These are phyloP conservation scores for Athalia circularis DNA, from an alignment of 2,888 invertebrate genomes.

Conservation along the genomic window DNA sequence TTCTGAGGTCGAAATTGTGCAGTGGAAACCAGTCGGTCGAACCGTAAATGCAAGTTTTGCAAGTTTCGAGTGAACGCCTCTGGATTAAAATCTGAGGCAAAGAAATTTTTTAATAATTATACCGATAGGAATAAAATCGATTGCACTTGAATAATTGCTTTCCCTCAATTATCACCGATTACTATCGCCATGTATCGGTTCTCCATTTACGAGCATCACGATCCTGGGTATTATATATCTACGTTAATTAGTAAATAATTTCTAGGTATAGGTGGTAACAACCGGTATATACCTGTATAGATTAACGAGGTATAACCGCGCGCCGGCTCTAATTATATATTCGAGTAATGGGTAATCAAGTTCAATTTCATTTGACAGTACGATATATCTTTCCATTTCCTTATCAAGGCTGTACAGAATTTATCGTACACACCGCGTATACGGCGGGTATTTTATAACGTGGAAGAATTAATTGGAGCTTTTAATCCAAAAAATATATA, in stretches of 20 bases:
- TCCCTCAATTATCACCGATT: conserved; percentile 27
- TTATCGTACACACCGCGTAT: conserved; percentile 2
- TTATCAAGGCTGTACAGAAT: conserved; percentile 3
- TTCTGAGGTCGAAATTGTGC: neutral
- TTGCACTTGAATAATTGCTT: conserved; percentile 30
- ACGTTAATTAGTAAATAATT: conserved; percentile 29
- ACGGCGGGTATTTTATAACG: too few species aligned
- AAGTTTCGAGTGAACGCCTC: neutral
- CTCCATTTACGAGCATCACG: conserved; percentile 23
- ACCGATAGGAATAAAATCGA: neutral
- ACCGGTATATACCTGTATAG: conserved; percentile 20
- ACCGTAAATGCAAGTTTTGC: neutral
- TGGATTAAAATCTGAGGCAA: conserved; percentile 3
- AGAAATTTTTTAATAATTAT: neutral
- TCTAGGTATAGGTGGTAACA: conserved; percentile 26
- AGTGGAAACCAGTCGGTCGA: conserved; percentile 13
- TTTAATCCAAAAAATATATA: too few species aligned
- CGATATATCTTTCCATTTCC: conserved; percentile 40
- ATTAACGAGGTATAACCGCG: conserved; percentile 7
- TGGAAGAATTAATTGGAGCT: too few species aligned
- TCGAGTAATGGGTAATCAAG: conserved; percentile 25
- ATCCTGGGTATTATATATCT: neutral
- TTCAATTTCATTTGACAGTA: conserved; percentile 26
- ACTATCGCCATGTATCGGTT: neutral
- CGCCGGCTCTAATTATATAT: conserved; percentile 32